Evolutionary conservation across 23 tunicate species (phyloP).

Genomic region (Halocynthia roretzi): DNA sequence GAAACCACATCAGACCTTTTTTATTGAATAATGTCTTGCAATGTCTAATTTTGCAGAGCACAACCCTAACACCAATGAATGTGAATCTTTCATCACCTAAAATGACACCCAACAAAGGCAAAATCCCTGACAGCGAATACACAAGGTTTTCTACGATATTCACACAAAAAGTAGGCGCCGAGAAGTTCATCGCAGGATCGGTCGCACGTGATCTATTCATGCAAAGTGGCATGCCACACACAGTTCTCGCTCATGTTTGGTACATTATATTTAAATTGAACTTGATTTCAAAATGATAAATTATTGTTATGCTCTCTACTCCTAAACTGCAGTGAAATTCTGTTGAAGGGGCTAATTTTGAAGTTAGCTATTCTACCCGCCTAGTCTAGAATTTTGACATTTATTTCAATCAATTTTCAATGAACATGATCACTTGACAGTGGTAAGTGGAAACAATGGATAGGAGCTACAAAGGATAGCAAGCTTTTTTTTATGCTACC

Average conservation of each 20-base stretch:
- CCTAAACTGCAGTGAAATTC: no score
- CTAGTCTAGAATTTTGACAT: no score
- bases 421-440: no score
- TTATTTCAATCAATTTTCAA: no score
- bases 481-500: no score
- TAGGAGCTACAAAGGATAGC: no score
- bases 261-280: slow-evolving; percentile 1
- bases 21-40: not conserved
- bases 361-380: no score
- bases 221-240: slow-evolving; percentile 79
- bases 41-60: not conserved
- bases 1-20: not conserved
- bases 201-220: slow-evolving; percentile 87
- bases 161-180: slow-evolving; percentile 51
- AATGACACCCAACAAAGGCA: slow-evolving; percentile 2
- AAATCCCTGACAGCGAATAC: slow-evolving; percentile 16
- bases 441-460: no score
- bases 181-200: slow-evolving; percentile 57
- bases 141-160: slow-evolving; percentile 55
- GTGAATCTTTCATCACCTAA: not conserved
- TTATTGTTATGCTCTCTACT: no score
- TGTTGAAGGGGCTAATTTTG: no score
- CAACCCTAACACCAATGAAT: no score
- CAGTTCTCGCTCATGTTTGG: slow-evolving; percentile 94
- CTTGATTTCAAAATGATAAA: no score